Percentiles rank a stretch among this genome's conserved stretches.
These are phyloP conservation scores for Ammodytes marinus DNA, from an alignment of 2,113 vertebrate genomes.

Conservation along the genomic window DNA sequence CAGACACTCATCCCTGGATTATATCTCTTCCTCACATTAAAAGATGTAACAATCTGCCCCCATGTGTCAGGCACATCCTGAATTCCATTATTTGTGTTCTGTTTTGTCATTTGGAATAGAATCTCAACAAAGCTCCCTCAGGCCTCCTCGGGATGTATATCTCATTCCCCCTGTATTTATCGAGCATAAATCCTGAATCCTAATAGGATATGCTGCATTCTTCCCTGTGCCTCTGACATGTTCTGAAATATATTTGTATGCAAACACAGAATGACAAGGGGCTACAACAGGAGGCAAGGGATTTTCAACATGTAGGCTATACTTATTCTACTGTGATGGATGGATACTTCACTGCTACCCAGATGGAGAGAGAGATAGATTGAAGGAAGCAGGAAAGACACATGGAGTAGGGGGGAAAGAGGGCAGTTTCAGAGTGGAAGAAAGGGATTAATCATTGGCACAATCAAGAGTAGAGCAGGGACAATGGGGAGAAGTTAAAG, in stretches of 20 bases:
- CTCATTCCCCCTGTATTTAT: constrained; percentile 51
- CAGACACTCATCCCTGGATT: background rate
- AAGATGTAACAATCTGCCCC: background rate
- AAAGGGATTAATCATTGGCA: background rate
- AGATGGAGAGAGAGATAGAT: constrained; percentile 50
- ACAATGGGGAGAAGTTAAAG: background rate
- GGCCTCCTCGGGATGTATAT: constrained; percentile 35
- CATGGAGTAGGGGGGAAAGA: background rate
- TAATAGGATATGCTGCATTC: constrained; percentile 18
- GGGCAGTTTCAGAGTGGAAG: constrained; percentile 12
- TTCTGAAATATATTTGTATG: constrained; percentile 76
- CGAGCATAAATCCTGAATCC: constrained; percentile 58
- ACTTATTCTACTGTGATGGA: constrained; percentile 69
- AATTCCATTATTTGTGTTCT: constrained; percentile 22
- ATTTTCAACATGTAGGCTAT: constrained; percentile 51
- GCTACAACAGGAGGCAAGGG: constrained; percentile 69
- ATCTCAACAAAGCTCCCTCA: constrained; percentile 45
- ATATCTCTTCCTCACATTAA: constrained; percentile 28
- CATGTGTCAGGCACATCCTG: background rate
- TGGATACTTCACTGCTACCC: constrained; percentile 58
- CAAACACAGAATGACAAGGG: constrained; percentile 62
- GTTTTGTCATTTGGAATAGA: constrained; percentile 54
- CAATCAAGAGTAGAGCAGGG: background rate
- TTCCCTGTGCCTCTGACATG: constrained; percentile 46
- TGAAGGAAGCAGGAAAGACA: constrained; percentile 19